Evolutionary conservation across 2,113 vertebrate species (phyloP).

Genomic region (Campylomormyrus tamandua): DNA sequence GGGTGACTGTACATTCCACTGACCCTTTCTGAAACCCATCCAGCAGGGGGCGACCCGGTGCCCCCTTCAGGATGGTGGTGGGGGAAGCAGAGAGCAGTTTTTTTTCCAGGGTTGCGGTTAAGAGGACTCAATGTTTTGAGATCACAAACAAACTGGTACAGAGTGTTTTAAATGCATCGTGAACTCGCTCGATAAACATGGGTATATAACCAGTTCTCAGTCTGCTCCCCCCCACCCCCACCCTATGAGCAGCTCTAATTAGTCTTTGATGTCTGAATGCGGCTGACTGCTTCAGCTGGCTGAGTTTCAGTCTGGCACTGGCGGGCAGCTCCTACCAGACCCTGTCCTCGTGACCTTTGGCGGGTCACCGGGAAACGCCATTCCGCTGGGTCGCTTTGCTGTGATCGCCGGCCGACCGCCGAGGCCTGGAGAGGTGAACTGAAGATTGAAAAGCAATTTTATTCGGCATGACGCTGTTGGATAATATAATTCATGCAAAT

Average conservation of each 20-base stretch:
- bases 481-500: conserved; percentile 21
- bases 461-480: conserved; percentile 10
- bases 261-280: not conserved
- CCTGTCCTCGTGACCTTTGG: not conserved
- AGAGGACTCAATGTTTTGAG: not conserved
- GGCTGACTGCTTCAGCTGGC: not conserved
- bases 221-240: not conserved
- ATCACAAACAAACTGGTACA: not conserved
- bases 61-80: not conserved
- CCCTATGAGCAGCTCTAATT: not conserved
- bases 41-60: not conserved
- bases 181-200: not conserved
- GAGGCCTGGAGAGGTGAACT: not conserved
- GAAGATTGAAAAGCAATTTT: conserved; percentile 19
- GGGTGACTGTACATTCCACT: not conserved
- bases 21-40: not conserved
- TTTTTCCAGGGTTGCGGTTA: not conserved
- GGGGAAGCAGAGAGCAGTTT: not conserved
- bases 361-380: not conserved
- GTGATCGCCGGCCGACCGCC: not conserved
- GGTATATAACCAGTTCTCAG: not conserved
- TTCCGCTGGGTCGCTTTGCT: not conserved
- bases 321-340: not conserved
- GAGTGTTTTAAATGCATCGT: not conserved
- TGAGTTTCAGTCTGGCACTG: not conserved